phyloP scores from a whole-genome alignment of 2,797 vertebrate species.

The Triplophysa bombifrons region DNA sequence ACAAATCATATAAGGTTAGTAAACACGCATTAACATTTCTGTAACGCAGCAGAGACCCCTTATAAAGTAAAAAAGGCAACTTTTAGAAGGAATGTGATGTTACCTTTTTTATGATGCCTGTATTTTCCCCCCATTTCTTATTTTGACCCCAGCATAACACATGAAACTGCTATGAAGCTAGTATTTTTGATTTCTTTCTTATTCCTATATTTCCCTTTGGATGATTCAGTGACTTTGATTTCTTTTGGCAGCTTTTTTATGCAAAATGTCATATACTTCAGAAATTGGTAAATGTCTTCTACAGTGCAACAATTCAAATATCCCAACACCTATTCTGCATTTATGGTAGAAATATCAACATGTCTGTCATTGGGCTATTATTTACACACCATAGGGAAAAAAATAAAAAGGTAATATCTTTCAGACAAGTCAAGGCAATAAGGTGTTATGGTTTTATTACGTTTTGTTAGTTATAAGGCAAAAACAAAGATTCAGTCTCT shows the following conservation, averaged over 20 bases:
- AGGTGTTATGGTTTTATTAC: not conserved
- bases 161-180: conserved; percentile 11
- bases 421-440: not conserved
- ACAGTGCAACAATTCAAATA: not conserved
- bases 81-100: conserved; percentile 27
- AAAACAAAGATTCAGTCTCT: too few relatives aligned
- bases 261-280: not conserved
- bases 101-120: not conserved
- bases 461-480: too few relatives aligned
- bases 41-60: conserved; percentile 31
- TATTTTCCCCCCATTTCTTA: not conserved
- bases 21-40: conserved; percentile 52
- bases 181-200: not conserved
- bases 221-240: not conserved
- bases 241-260: conserved; percentile 5
- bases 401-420: not conserved
- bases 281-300: conserved; percentile 1
- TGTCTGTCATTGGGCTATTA: not conserved
- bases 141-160: not conserved
- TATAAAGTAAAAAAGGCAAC: conserved; percentile 19
- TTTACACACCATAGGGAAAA: too few relatives aligned
- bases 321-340: not conserved
- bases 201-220: not conserved
- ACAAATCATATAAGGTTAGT: conserved; percentile 54
- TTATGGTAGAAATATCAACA: not conserved